Evolutionary conservation across 2,113 vertebrate genomes (phyloP).

Genomic region (Brachypteracias leptosomus): DNA sequence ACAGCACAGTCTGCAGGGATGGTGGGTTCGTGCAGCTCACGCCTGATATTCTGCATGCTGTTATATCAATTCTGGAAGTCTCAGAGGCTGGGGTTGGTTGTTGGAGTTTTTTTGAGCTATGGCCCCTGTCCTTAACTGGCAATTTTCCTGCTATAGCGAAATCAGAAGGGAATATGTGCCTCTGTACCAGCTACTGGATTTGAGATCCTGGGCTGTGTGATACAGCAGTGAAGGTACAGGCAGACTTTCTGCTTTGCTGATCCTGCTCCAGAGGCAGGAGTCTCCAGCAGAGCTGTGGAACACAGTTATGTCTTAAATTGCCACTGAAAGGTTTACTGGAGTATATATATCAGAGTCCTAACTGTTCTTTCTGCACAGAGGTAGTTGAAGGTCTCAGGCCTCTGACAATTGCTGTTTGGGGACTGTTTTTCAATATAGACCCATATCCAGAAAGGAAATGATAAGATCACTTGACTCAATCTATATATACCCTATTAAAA

Average conservation of each 20-base stretch:
- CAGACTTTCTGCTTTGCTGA: background rate
- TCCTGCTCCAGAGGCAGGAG: background rate
- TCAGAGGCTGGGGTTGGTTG: background rate
- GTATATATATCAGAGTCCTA: background rate
- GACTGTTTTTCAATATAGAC: background rate
- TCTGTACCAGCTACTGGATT: background rate
- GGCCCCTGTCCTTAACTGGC: background rate
- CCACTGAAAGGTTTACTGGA: background rate
- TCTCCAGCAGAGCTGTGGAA: background rate
- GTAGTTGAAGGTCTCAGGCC: background rate
- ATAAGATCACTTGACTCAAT: background rate
- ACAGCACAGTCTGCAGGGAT: background rate
- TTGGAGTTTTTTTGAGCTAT: background rate
- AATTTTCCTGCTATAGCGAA: background rate
- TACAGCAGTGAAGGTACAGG: background rate
- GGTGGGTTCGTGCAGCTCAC: accelerated
- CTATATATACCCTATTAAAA: conserved; percentile 5
- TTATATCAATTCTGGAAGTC: background rate
- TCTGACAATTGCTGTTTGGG: background rate
- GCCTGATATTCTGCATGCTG: background rate
- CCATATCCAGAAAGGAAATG: background rate
- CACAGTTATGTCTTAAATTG: background rate
- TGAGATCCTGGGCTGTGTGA: background rate
- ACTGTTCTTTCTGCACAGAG: background rate
- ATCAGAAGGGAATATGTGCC: background rate